These are phyloP conservation scores for Macrochelys suwanniensis DNA, from an alignment of 2,797 vertebrate species.

Conservation along the genomic window DNA sequence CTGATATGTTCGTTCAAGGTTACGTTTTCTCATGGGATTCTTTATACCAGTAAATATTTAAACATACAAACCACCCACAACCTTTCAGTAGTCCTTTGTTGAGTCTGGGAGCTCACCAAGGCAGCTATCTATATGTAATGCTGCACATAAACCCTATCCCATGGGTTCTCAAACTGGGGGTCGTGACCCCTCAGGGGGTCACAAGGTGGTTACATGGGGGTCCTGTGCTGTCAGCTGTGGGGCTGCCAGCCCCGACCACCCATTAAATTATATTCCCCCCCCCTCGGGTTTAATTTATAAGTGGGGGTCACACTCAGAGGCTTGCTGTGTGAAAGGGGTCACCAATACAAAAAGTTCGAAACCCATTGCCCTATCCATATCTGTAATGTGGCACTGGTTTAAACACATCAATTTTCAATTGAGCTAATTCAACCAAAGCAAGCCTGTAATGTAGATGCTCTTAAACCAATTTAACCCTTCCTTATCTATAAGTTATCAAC, in stretches of 20 bases:
- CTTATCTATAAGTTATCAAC: not conserved
- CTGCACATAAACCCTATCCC: slow-evolving; percentile 28
- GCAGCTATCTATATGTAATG: not conserved
- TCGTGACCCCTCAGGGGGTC: too few relatives aligned
- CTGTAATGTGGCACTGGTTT: slow-evolving; percentile 47
- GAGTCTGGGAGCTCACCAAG: not conserved
- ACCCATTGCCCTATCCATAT: not conserved
- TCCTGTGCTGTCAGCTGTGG: too few relatives aligned
- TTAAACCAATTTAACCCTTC: slow-evolving; percentile 49
- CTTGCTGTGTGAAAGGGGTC: too few relatives aligned
- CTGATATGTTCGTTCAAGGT: slow-evolving; percentile 64
- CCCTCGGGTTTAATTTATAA: too few relatives aligned
- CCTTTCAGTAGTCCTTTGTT: slow-evolving; percentile 46
- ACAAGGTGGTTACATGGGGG: too few relatives aligned
- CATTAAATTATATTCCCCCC: too few relatives aligned
- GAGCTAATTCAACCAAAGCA: slow-evolving; percentile 69
- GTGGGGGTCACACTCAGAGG: too few relatives aligned
- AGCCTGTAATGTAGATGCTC: slow-evolving; percentile 50
- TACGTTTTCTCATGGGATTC: slow-evolving; percentile 28
- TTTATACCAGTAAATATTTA: slow-evolving; percentile 55
- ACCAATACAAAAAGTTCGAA: too few relatives aligned
- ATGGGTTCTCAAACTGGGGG: too few relatives aligned
- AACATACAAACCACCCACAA: not conserved
- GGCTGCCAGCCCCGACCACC: too few relatives aligned
- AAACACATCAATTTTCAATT: slow-evolving; percentile 48